A percentile compares a stretch with the other conserved stretches of the same genome.
Conservation (phyloP, 2,888 invertebrate species). For the Melanotus villosus region DNA sequence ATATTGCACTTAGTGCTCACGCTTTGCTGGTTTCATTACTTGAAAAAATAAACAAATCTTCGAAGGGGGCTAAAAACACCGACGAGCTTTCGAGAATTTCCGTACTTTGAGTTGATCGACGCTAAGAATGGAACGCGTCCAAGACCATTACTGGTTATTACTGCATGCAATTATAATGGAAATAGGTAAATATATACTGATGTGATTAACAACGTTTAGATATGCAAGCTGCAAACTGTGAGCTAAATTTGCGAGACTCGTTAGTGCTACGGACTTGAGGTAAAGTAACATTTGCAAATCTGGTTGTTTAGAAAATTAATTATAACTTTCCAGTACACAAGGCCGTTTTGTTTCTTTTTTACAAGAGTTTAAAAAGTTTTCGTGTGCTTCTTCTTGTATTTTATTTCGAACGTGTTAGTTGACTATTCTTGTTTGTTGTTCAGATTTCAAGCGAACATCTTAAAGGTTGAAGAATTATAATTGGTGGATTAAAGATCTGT, state of each 20-base stretch:
- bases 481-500: too few species aligned
- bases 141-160: neutral
- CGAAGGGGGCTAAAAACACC: conserved; percentile 37
- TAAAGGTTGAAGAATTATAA: too few species aligned
- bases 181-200: conserved; percentile 5
- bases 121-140: too few species aligned
- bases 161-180: conserved; percentile 10
- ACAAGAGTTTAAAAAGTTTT: too few species aligned
- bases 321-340: neutral
- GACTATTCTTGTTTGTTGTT: too few species aligned
- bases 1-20: conserved; percentile 57
- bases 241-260: neutral
- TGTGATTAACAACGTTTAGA: conserved; percentile 7
- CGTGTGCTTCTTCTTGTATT: too few species aligned
- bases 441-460: too few species aligned
- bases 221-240: neutral
- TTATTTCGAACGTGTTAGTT: too few species aligned
- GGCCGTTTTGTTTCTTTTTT: neutral
- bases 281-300: neutral
- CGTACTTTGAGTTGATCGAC: neutral
- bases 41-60: conserved; percentile 50
- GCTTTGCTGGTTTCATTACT: conserved; percentile 58
- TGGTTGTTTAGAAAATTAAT: conserved; percentile 14
- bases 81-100: neutral
- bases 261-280: conserved; percentile 13